Evolutionary conservation across 2,888 invertebrate species (phyloP).

Genomic region (Drosophila vallismaia): DNA sequence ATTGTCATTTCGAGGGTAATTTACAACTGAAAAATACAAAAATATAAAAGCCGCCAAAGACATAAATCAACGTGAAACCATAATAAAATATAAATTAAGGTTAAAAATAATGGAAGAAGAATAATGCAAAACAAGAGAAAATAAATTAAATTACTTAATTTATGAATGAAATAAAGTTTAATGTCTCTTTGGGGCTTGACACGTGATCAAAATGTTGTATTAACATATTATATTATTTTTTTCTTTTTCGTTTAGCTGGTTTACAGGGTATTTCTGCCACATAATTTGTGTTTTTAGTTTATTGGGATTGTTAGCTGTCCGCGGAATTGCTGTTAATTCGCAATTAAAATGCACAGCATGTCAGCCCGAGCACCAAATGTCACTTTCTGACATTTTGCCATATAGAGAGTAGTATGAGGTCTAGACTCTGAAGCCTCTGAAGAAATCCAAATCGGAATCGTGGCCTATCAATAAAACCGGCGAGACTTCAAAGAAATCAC

Average conservation of each 20-base stretch:
- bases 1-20: slow-evolving; percentile 41
- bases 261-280: slow-evolving; percentile 49
- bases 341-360: slow-evolving; percentile 80
- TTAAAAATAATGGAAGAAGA: slow-evolving; percentile 29
- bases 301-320: slow-evolving; percentile 80
- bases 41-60: slow-evolving; percentile 41
- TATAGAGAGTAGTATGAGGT: not conserved
- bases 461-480: slow-evolving; percentile 20
- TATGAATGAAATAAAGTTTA: slow-evolving; percentile 48
- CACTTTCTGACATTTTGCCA: slow-evolving; percentile 52
- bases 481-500: slow-evolving; percentile 47
- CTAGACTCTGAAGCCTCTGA: not conserved
- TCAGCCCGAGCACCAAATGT: slow-evolving; percentile 52
- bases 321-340: slow-evolving; percentile 74
- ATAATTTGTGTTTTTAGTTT: slow-evolving; percentile 66
- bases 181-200: slow-evolving; percentile 15
- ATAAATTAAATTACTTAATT: slow-evolving; percentile 54
- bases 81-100: slow-evolving; percentile 43
- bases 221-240: not conserved
- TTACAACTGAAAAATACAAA: slow-evolving; percentile 35
- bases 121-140: slow-evolving; percentile 9
- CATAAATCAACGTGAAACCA: slow-evolving; percentile 43
- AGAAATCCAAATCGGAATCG: slow-evolving; percentile 1
- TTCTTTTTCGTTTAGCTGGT: slow-evolving; percentile 28
- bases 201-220: slow-evolving; percentile 69